A percentile compares a stretch with the other conserved stretches of the same genome.
Conservation (phyloP, 2,888 invertebrate genomes). For the Drosophila nr. perissopoda region DNA sequence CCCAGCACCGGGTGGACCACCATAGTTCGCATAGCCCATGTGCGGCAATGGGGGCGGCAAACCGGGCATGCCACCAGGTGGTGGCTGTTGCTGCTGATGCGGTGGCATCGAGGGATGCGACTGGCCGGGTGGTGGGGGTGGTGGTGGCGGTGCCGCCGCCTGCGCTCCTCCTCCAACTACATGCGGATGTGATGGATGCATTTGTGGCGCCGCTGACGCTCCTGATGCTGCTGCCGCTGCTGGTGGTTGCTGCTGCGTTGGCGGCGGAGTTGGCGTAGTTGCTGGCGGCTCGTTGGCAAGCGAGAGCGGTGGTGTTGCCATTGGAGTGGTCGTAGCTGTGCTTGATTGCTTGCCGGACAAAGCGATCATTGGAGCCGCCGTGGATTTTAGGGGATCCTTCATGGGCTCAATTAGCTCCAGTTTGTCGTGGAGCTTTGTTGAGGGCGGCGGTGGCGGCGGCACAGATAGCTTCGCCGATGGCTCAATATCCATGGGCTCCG, state of each 20-base stretch:
- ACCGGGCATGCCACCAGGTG: constrained; percentile 68
- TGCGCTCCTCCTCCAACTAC: constrained; percentile 16
- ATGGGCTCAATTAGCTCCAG: constrained; percentile 47
- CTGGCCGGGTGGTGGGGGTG: constrained; percentile 76
- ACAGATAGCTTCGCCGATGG: constrained; percentile 82
- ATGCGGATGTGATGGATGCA: constrained; percentile 73
- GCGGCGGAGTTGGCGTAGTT: constrained; percentile 85
- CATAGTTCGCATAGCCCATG: constrained; percentile 83
- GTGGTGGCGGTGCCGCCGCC: constrained; percentile 47
- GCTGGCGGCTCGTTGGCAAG: constrained; percentile 50
- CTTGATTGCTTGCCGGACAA: constrained; percentile 39
- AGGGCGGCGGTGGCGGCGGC: constrained; percentile 72
- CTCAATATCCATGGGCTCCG: constrained; percentile 84
- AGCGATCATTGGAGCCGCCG: constrained; percentile 34
- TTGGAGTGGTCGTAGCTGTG: constrained; percentile 56
- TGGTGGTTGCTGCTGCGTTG: constrained; percentile 42
- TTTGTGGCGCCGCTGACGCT: constrained; percentile 81
- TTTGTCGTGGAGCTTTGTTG: constrained; percentile 59
- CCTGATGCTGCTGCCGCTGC: constrained; percentile 50
- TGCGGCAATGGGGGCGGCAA: constrained; percentile 78
- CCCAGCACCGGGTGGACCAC: constrained; percentile 68
- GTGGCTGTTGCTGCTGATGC: constrained; percentile 76
- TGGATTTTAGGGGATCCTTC: constrained; percentile 37
- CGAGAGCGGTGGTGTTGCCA: constrained; percentile 39
- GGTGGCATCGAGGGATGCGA: constrained; percentile 77